A percentile compares a stretch with the other conserved stretches of the same genome.
Conservation (phyloP, 2,888 invertebrate genomes). For the Eupelmus urozonus region DNA sequence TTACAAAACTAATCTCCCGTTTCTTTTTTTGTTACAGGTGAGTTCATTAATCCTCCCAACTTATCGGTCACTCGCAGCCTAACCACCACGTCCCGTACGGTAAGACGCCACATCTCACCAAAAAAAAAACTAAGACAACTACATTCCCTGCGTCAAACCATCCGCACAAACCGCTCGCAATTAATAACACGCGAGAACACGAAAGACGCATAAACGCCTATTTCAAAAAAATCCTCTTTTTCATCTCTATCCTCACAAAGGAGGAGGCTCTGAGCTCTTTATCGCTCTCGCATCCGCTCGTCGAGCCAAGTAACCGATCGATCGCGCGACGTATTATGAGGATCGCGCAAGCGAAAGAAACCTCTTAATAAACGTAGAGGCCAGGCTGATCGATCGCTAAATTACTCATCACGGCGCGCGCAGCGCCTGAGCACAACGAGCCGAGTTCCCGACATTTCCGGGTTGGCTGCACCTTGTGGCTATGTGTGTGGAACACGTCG, state of each 20-base stretch:
- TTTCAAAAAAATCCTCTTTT: not conserved
- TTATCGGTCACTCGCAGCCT: not conserved
- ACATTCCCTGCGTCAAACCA: conserved; percentile 1
- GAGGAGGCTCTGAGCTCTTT: conserved; percentile 9
- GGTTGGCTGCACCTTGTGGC: not conserved
- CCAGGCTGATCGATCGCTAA: conserved; percentile 50
- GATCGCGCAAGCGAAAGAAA: not conserved
- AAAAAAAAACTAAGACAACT: not conserved
- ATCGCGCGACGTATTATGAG: conserved; percentile 4
- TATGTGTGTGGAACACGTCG: not conserved
- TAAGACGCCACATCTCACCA: not conserved
- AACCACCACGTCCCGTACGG: not conserved
- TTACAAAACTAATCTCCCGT: not conserved
- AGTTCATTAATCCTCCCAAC: conserved; percentile 23
- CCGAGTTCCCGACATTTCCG: conserved; percentile 37
- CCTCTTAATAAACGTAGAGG: conserved; percentile 11
- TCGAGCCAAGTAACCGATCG: not conserved
- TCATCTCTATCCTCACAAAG: not conserved
- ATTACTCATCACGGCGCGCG: conserved; percentile 42
- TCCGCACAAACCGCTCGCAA: conserved; percentile 19
- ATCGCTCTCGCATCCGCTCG: conserved; percentile 10
- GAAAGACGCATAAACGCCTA: not conserved
- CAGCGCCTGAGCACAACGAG: not conserved
- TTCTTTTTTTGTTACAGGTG: conserved; percentile 49
- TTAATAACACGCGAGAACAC: not conserved